Evolutionary conservation across 1,140 invertebrate genomes (phyloP).

Genomic region (Eurosta solidaginis): DNA sequence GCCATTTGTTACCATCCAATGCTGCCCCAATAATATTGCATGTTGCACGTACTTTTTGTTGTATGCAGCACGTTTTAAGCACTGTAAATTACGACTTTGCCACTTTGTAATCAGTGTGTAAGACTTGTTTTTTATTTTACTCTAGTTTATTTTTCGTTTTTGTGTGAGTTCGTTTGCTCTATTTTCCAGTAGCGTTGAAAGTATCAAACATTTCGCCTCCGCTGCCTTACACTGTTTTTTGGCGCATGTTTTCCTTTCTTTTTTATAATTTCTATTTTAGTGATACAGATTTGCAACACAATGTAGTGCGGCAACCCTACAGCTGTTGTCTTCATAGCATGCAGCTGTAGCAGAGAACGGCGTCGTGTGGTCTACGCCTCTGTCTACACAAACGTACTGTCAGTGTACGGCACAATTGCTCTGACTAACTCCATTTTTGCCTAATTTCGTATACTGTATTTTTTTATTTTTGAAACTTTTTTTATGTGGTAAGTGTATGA

Average conservation of each 20-base stretch:
- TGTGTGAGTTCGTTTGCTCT: background rate
- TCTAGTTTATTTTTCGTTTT: background rate
- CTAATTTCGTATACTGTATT: background rate
- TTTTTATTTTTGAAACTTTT: background rate
- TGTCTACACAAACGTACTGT: background rate
- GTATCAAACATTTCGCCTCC: background rate
- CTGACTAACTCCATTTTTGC: background rate
- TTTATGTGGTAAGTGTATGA: too few species aligned
- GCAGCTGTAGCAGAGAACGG: background rate
- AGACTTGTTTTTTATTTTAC: background rate
- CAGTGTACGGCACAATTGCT: background rate
- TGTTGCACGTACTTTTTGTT: background rate
- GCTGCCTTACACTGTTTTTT: background rate
- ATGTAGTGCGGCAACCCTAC: too few species aligned
- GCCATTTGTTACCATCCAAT: background rate
- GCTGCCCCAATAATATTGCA: background rate
- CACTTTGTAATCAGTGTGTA: background rate
- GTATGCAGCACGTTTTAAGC: background rate
- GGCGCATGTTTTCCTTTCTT: background rate
- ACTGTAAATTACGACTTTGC: background rate
- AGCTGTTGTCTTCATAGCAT: too few species aligned
- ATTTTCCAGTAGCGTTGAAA: background rate
- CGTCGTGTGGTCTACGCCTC: background rate
- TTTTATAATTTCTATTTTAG: too few species aligned
- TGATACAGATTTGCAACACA: too few species aligned